phyloP scores from a whole-genome alignment of 2,888 invertebrate genomes.

The Drosophila helvetica region DNA sequence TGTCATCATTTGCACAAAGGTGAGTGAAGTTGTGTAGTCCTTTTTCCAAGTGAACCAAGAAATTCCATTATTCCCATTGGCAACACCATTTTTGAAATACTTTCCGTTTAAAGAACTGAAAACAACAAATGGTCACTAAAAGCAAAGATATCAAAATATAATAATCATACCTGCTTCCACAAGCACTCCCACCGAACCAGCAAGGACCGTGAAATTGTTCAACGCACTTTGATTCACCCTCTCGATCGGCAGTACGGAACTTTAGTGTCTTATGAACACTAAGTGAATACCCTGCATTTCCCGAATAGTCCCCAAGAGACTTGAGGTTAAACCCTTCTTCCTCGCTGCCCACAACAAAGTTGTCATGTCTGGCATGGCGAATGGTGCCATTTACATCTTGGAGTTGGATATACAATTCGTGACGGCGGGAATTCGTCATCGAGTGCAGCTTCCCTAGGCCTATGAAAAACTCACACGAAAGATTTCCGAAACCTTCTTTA shows the following conservation, averaged over 20 bases:
- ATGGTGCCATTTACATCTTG: background rate
- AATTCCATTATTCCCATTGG: too few relatives aligned
- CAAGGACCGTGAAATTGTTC: too few relatives aligned
- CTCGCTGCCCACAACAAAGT: constrained; percentile 18
- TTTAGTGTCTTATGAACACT: background rate
- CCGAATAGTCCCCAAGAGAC: constrained; percentile 9
- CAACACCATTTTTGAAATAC: too few relatives aligned
- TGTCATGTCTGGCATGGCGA: constrained; percentile 6
- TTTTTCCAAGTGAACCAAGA: too few relatives aligned
- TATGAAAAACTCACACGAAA: constrained; percentile 9
- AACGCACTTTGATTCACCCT: background rate
- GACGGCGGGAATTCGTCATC: background rate
- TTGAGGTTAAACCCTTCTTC: background rate
- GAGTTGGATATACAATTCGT: constrained; percentile 2
- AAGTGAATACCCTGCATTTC: constrained; percentile 5
- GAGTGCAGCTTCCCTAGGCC: constrained; percentile 16
- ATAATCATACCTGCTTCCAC: too few relatives aligned
- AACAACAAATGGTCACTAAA: too few relatives aligned
- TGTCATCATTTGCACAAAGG: too few relatives aligned
- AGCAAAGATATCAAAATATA: too few relatives aligned
- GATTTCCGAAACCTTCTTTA: constrained; percentile 5
- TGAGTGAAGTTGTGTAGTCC: too few relatives aligned
- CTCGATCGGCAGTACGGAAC: constrained; percentile 10
- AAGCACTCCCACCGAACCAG: too few relatives aligned
- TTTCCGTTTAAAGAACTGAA: too few relatives aligned